Conservation (phyloP, 2,888 invertebrate genomes). For the Cataglyphis cursor region DNA sequence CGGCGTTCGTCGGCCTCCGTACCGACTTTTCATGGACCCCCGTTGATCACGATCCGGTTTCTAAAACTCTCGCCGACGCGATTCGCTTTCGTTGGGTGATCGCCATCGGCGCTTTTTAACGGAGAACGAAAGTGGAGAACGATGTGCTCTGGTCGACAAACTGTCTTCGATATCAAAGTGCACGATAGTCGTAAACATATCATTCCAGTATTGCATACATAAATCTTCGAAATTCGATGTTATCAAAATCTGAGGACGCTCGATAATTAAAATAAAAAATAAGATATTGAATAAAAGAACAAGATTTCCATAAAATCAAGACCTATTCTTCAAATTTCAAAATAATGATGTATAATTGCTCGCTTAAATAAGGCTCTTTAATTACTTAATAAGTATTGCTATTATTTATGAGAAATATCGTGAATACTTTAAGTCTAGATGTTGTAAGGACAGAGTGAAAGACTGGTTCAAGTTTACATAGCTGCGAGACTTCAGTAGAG, state of each 20-base stretch:
- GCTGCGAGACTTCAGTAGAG: constrained; percentile 78
- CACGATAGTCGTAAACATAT: neutral
- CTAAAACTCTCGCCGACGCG: constrained; percentile 81
- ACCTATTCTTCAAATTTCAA: neutral
- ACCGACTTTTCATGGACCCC: constrained; percentile 78
- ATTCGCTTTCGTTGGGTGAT: constrained; percentile 78
- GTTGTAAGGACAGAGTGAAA: constrained; percentile 70
- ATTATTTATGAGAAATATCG: neutral
- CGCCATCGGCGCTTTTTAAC: constrained; percentile 71
- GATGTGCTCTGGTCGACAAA: constrained; percentile 75
- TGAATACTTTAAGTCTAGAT: neutral
- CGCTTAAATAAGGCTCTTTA: neutral
- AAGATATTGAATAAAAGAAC: neutral
- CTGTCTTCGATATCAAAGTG: neutral
- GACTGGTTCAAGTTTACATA: constrained; percentile 85
- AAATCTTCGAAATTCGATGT: neutral
- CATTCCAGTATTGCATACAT: neutral
- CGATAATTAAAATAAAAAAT: constrained; percentile 1
- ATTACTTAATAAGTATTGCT: neutral
- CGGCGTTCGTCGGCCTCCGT: constrained; percentile 67
- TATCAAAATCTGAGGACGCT: neutral
- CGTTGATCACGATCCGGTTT: constrained; percentile 81
- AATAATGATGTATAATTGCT: neutral
- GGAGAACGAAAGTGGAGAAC: constrained; percentile 76
- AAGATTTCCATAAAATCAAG: neutral